Base-by-base conservation (phyloP, 2,888 invertebrate species). In the Unio delphinus region DNA sequence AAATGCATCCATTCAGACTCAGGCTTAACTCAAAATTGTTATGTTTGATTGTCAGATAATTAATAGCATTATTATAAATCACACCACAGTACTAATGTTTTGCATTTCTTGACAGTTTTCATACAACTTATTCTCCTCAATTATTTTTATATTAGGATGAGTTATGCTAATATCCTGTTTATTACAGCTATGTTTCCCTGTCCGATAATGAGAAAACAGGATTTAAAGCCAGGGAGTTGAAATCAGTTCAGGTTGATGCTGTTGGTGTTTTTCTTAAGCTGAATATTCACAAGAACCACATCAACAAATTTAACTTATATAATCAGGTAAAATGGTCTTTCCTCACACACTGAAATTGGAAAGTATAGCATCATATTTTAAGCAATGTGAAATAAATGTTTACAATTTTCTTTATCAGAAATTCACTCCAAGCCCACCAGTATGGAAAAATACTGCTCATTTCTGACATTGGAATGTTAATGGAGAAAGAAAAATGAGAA, bases 191-290 rank as follows among this genome's bases (percentile, higher is more conserved):
- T 90, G 94, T 95, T 65, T 94, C 94, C 1, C 91, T 95, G 70
- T 94, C 94, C 11, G 94, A 95, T 87, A 95, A 95, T 90, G 93
- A 94, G 79, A 93, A 93, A 79, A 95, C 95, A 1, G 93, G 94
- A 80, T 95, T 94, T 89, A 95, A 95, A 88, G 95, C 95, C 62
- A 91, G 95, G 61, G 95, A 95, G 87, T 91, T 95, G 57, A 95
- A 95, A 90, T 95, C 95, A 70, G 95, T 95, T 17, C 93, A 95
- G 54, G 94, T 98, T 23, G 95, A 95, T 74, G 93, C 93, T 62
- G 92, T 93, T 60, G 94, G 94, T 8, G 91, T 93, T 23, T 95
- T 95, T 88, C 92, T 98, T 0, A 97, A 97, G 89, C 91, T 98
- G 57, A 93, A 95, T 78, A 92, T 98, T 11, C 94, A 96, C 77